A percentile compares a stretch with the other conserved stretches of the same genome.
These are phyloP conservation scores for Proteles cristata DNA, from an alignment of 2,113 vertebrate genomes.

Conservation along the genomic window DNA sequence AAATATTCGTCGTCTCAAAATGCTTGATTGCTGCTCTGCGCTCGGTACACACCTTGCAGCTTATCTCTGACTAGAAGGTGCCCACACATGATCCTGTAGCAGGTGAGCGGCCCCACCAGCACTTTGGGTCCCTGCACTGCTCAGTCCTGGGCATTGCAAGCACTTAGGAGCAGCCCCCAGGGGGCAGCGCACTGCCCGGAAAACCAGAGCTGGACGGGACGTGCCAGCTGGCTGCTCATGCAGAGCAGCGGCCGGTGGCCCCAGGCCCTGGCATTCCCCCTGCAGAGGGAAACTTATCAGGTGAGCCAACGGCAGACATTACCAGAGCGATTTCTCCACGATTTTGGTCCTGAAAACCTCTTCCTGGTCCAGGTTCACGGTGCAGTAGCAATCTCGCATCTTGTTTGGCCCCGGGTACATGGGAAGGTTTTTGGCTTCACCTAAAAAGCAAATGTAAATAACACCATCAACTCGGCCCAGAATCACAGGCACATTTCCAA, in stretches of 20 bases:
- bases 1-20: background rate
- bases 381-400: constrained; percentile 99
- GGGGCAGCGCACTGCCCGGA: background rate
- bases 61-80: background rate
- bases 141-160: background rate
- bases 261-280: too few species aligned
- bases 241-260: background rate
- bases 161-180: background rate
- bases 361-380: constrained; percentile 99
- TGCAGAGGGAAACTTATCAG: background rate
- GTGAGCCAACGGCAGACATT: constrained; percentile 55
- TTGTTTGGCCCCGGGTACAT: constrained; percentile 97
- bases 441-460: constrained; percentile 82
- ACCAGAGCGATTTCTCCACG: constrained; percentile 96
- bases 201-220: background rate
- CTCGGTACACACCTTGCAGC: background rate
- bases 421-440: constrained; percentile 98
- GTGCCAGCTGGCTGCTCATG: too few species aligned
- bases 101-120: background rate
- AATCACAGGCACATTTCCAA: background rate
- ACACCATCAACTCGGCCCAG: background rate
- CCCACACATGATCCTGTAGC: fast-evolving
- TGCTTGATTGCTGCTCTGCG: too few species aligned
- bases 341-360: constrained; percentile 99
- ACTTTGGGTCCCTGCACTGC: too few species aligned